Percentiles rank a stretch among this genome's conserved stretches.
Evolutionary conservation across 2,797 vertebrate genomes (phyloP).

Genomic region (Erithacus rubecula): DNA sequence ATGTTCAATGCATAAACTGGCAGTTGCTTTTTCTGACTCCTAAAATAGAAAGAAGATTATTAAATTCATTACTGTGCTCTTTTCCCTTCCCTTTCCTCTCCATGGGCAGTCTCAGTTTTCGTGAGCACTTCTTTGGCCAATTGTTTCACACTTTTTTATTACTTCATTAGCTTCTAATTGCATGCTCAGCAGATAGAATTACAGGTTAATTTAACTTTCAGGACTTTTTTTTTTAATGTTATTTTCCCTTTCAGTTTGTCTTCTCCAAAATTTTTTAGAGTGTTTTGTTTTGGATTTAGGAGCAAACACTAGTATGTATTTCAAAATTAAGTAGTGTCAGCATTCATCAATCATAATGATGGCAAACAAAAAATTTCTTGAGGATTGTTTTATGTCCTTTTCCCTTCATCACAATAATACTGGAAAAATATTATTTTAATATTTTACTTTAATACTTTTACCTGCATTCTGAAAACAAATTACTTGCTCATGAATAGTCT

Average conservation of each 20-base stretch:
- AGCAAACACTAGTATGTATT: background rate
- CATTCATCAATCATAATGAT: background rate
- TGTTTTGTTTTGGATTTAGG: background rate
- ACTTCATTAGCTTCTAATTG: background rate
- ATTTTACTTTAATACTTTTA: background rate
- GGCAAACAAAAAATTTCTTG: background rate
- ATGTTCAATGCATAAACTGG: background rate
- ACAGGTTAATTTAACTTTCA: background rate
- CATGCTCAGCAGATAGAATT: background rate
- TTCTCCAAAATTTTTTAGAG: background rate
- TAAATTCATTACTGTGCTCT: background rate
- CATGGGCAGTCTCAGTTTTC: background rate
- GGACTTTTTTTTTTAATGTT: background rate
- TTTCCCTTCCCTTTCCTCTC: background rate
- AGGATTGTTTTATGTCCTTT: background rate
- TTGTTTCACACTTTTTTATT: background rate
- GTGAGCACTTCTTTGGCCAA: background rate
- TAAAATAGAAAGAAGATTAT: background rate
- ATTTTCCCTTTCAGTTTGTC: background rate
- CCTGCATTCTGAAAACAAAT: background rate
- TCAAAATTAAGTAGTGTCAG: background rate
- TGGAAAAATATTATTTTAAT: background rate
- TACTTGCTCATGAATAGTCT: background rate
- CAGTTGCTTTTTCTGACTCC: background rate
- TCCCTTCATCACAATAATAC: background rate